phyloP scores from a whole-genome alignment of 2,113 vertebrate species.

The Notothenia coriiceps region DNA sequence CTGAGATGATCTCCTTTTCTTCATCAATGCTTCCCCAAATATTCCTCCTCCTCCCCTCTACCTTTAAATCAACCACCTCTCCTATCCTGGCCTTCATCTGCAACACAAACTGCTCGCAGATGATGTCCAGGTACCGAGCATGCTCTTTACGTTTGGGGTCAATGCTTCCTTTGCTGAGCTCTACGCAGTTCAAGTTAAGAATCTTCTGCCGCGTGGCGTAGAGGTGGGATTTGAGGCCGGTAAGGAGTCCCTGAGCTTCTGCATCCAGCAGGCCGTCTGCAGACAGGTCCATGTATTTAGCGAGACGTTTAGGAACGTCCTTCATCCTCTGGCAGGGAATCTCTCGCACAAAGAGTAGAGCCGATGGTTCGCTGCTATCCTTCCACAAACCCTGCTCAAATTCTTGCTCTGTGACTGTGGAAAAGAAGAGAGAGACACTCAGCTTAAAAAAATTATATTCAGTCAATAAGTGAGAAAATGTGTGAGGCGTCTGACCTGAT shows the following conservation, averaged over 20 bases:
- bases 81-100: conserved; percentile 81
- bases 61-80: not conserved
- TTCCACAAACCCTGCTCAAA: conserved; percentile 80
- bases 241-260: conserved; percentile 80
- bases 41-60: not conserved
- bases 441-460: not conserved
- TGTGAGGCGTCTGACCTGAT: conserved; percentile 79
- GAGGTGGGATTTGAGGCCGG: conserved; percentile 80
- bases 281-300: conserved; percentile 76
- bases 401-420: conserved; percentile 84
- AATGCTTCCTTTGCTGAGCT: conserved; percentile 75
- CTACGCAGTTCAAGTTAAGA: conserved; percentile 78
- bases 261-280: conserved; percentile 76
- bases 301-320: conserved; percentile 62
- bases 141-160: conserved; percentile 78
- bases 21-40: conserved; percentile 44
- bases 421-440: conserved; percentile 4
- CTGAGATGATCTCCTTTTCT: not conserved
- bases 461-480: not conserved
- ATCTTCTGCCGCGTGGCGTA: conserved; percentile 21
- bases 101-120: conserved; percentile 85
- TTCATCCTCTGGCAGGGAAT: conserved; percentile 72
- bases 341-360: conserved; percentile 85
- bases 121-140: conserved; percentile 79
- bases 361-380: not conserved